phyloP scores from a whole-genome alignment of 2,797 vertebrate genomes.

The Antennarius maculatus region DNA sequence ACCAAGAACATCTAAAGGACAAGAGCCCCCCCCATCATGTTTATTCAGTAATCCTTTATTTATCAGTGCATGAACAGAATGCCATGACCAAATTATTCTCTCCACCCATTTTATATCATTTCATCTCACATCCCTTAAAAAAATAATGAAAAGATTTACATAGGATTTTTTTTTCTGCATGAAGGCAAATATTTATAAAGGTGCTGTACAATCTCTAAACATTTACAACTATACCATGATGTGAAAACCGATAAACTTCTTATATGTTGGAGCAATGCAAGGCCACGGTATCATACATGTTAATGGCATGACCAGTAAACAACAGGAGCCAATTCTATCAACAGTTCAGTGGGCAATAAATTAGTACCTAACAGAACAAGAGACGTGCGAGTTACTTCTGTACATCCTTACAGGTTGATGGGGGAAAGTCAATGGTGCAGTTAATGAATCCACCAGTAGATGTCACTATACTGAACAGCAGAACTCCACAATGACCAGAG shows the following conservation, averaged over 20 bases:
- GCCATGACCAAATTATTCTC: constrained; percentile 78
- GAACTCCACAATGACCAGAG: constrained; percentile 38
- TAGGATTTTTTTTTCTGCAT: constrained; percentile 81
- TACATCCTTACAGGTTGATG: constrained; percentile 37
- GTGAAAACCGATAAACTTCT: constrained; percentile 78
- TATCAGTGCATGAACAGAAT: constrained; percentile 87
- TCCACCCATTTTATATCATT: constrained; percentile 76
- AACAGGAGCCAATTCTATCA: constrained; percentile 74
- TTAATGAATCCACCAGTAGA: constrained; percentile 58
- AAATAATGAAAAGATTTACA: constrained; percentile 99
- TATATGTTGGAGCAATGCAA: constrained; percentile 86
- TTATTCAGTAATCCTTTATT: constrained; percentile 83
- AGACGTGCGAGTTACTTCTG: constrained; percentile 33
- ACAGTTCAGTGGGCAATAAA: constrained; percentile 61
- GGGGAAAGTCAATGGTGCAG: constrained; percentile 12
- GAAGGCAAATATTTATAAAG: constrained; percentile 95
- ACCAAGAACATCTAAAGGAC: too few species aligned
- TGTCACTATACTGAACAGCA: constrained; percentile 64
- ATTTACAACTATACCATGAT: constrained; percentile 95
- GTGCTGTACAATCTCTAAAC: constrained; percentile 99
- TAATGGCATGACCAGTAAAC: constrained; percentile 72
- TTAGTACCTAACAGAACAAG: constrained; percentile 48
- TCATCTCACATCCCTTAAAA: constrained; percentile 93
- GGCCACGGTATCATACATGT: constrained; percentile 86
- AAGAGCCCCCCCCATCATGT: background rate